phyloP scores from a whole-genome alignment of 1,140 invertebrate genomes.

The Halyomorpha halys region DNA sequence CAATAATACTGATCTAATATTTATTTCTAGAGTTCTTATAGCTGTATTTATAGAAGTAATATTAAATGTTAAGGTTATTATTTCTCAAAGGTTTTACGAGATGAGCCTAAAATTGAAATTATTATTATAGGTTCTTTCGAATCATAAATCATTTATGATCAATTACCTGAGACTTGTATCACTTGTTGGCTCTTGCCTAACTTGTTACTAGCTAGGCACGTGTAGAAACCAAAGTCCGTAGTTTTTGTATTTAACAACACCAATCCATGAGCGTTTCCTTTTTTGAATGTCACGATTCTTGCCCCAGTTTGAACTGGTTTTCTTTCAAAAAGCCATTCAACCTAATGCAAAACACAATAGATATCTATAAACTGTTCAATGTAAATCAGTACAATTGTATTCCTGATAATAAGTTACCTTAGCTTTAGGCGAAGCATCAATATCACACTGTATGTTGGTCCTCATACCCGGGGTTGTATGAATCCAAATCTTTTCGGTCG shows the following conservation, averaged over 20 bases:
- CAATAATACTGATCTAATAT: too few relatives aligned
- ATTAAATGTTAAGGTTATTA: too few relatives aligned
- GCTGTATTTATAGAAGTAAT: too few relatives aligned
- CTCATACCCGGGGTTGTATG: constrained; percentile 57
- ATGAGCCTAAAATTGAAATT: too few relatives aligned
- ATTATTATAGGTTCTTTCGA: too few relatives aligned
- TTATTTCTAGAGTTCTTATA: too few relatives aligned
- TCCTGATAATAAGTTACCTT: constrained; percentile 39
- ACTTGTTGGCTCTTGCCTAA: constrained; percentile 45
- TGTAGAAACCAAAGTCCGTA: constrained; percentile 63
- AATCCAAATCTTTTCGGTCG: constrained; percentile 49
- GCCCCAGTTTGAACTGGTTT: constrained; percentile 11
- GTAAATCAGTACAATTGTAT: not conserved
- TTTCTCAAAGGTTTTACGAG: too few relatives aligned
- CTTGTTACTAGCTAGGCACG: constrained; percentile 62
- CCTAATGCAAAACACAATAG: constrained; percentile 29
- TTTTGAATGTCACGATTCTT: constrained; percentile 8
- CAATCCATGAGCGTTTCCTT: constrained; percentile 34
- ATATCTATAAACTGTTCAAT: not conserved
- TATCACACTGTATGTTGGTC: constrained; percentile 54
- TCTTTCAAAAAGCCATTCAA: constrained; percentile 42
- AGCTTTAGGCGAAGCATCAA: constrained; percentile 54
- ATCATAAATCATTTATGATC: too few relatives aligned
- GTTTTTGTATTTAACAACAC: constrained; percentile 55
- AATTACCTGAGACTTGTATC: constrained; percentile 44